A percentile compares a stretch with the other conserved stretches of the same genome.
phyloP scores from a whole-genome alignment of 2,113 vertebrate genomes.

The Tachysurus fulvidraco region DNA sequence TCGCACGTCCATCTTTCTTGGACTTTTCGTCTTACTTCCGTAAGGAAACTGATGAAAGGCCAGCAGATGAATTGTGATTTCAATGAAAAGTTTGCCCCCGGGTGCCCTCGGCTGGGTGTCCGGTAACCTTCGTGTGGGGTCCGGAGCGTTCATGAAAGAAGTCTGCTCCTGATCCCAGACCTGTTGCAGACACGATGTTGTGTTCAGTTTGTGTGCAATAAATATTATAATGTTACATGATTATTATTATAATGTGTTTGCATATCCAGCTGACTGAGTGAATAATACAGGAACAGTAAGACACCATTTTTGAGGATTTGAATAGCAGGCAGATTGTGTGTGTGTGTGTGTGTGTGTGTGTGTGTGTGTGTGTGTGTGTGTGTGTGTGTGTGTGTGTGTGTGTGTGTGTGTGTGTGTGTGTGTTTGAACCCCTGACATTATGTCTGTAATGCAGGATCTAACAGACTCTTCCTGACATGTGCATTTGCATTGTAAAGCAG shows the following conservation, averaged over 20 bases:
- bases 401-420: slow-evolving; percentile 9
- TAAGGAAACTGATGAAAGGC: neutral
- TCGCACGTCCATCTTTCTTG: neutral
- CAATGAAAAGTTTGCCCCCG: no score
- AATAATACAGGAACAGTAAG: neutral
- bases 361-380: neutral
- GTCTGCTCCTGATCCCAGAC: neutral
- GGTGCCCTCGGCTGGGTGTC: no score
- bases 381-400: slow-evolving; percentile 18
- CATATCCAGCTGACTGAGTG: neutral
- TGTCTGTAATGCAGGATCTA: slow-evolving; percentile 3
- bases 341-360: slow-evolving; percentile 9
- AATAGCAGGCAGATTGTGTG: neutral
- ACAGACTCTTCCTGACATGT: neutral
- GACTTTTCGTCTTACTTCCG: neutral
- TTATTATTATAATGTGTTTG: neutral
- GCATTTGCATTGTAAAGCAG: slow-evolving; percentile 54
- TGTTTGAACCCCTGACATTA: neutral
- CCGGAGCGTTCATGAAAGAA: neutral
- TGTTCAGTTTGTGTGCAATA: neutral
- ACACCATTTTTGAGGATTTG: neutral
- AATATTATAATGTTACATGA: neutral
- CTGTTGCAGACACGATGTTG: neutral
- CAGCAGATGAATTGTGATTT: no score
- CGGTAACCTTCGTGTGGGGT: no score